phyloP scores from a whole-genome alignment of 2,888 invertebrate species.

The Aspidapion aeneum region DNA sequence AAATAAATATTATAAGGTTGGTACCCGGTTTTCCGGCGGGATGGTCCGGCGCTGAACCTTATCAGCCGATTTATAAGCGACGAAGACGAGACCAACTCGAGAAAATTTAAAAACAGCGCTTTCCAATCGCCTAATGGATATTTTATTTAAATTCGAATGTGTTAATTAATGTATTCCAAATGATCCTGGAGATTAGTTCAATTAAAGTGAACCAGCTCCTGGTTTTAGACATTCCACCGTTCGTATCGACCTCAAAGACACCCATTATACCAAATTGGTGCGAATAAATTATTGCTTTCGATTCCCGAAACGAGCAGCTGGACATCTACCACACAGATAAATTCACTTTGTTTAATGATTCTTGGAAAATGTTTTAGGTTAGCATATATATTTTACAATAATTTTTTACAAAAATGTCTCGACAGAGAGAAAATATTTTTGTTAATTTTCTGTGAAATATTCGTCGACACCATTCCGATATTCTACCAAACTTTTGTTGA shows the following conservation, averaged over 20 bases:
- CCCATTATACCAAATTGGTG: constrained; percentile 41
- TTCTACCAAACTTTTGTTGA: too few relatives aligned
- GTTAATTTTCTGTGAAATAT: too few relatives aligned
- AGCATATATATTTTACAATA: too few relatives aligned
- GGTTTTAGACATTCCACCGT: constrained; percentile 46
- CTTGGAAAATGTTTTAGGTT: constrained; percentile 21
- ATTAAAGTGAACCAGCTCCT: constrained; percentile 46
- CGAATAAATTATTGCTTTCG: constrained; percentile 31
- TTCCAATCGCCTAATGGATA: constrained; percentile 47
- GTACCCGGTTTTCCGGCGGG: too few relatives aligned
- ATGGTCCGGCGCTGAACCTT: too few relatives aligned
- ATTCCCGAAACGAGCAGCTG: constrained; percentile 43
- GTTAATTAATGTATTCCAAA: constrained; percentile 48
- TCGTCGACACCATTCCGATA: too few relatives aligned
- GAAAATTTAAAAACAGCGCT: constrained; percentile 38
- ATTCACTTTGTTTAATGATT: constrained; percentile 28
- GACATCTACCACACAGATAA: constrained; percentile 31
- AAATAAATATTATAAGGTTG: too few relatives aligned
- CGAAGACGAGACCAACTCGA: constrained; percentile 32
- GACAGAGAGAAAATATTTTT: too few relatives aligned
- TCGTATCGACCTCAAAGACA: constrained; percentile 38
- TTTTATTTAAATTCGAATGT: constrained; percentile 50
- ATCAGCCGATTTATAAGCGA: background rate
- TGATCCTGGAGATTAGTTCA: constrained; percentile 45
- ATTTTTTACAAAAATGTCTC: too few relatives aligned